These are phyloP conservation scores for Noctua pronuba DNA, from an alignment of 2,888 invertebrate species.

Conservation along the genomic window DNA sequence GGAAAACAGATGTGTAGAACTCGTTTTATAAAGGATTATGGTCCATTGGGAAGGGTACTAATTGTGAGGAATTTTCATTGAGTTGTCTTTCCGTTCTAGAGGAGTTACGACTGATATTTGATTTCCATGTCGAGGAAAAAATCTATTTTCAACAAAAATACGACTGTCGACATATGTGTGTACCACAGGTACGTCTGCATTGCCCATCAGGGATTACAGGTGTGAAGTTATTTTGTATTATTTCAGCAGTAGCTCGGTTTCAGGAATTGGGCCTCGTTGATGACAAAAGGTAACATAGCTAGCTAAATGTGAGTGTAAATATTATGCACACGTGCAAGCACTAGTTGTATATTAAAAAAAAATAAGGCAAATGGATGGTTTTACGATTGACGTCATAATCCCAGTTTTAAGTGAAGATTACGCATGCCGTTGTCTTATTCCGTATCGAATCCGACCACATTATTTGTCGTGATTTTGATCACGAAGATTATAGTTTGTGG, in stretches of 20 bases:
- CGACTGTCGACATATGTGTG: neutral
- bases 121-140: neutral
- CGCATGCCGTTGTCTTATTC: neutral
- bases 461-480: constrained; percentile 37
- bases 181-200: neutral
- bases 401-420: neutral
- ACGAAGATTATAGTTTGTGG: constrained; percentile 26
- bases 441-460: constrained; percentile 1
- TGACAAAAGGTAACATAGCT: neutral
- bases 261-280: neutral
- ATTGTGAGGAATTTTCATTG: neutral
- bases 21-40: constrained; percentile 8
- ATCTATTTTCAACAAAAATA: neutral
- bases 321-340: neutral
- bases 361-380: neutral
- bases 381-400: constrained; percentile 28
- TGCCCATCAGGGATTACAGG: neutral
- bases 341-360: neutral
- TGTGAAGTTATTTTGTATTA: neutral
- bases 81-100: neutral
- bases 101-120: neutral
- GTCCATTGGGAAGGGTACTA: neutral
- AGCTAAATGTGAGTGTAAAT: neutral
- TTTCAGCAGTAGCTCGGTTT: neutral
- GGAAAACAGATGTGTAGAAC: constrained; percentile 2